phyloP scores from a whole-genome alignment of 2,888 invertebrate species.

The Lapara coniferarum region DNA sequence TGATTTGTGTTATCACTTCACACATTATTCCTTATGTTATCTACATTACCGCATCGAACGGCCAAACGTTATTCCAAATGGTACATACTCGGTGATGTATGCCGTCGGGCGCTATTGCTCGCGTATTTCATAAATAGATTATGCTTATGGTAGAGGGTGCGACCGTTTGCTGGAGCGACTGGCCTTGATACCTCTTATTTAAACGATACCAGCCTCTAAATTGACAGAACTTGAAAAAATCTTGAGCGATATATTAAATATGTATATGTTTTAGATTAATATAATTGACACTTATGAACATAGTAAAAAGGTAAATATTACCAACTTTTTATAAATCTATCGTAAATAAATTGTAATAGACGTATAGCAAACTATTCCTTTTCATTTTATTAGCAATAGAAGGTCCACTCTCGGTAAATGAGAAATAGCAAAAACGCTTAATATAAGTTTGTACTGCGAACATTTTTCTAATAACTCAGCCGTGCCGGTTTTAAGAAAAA shows the following conservation, averaged over 20 bases:
- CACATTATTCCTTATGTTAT: constrained; percentile 38
- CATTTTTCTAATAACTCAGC: constrained; percentile 16
- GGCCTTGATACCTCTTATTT: constrained; percentile 65
- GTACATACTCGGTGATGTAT: constrained; percentile 40
- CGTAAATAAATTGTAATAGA: too few species aligned
- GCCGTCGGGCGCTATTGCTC: constrained; percentile 28
- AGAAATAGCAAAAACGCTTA: neutral
- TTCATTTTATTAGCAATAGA: too few species aligned
- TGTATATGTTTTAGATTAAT: constrained; percentile 13
- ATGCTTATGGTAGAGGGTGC: constrained; percentile 41
- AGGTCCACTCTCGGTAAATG: neutral
- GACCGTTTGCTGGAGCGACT: constrained; percentile 53
- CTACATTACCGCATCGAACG: constrained; percentile 45
- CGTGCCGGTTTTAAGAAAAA: constrained; percentile 39
- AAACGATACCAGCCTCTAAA: constrained; percentile 59
- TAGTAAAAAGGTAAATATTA: too few species aligned
- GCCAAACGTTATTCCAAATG: constrained; percentile 25
- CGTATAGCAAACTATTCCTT: too few species aligned
- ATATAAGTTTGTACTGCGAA: neutral
- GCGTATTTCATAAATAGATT: constrained; percentile 37
- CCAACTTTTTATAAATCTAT: too few species aligned
- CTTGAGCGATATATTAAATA: constrained; percentile 44
- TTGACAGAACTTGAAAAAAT: constrained; percentile 53
- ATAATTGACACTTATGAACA: too few species aligned
- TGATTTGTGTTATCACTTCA: constrained; percentile 53